phyloP scores from a whole-genome alignment of 2,797 vertebrate genomes.

The Phaenicophaeus curvirostris region DNA sequence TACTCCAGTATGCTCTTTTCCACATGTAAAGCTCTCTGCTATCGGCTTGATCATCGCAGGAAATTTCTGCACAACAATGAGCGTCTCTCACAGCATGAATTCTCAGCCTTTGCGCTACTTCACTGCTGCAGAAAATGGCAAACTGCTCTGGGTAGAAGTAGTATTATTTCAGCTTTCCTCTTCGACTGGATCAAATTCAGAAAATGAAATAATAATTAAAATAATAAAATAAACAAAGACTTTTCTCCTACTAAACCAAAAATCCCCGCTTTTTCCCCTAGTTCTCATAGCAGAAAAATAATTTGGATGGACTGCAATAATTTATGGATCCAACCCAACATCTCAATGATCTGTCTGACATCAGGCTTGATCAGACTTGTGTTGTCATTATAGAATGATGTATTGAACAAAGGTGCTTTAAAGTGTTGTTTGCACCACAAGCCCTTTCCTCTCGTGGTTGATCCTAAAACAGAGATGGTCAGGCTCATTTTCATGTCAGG shows the following conservation, averaged over 20 bases:
- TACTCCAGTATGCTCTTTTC: not conserved
- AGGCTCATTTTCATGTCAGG: not conserved
- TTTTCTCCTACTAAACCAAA: not conserved
- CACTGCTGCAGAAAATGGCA: not conserved
- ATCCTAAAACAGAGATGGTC: constrained; percentile 23
- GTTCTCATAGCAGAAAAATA: not conserved
- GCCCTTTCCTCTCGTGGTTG: not conserved
- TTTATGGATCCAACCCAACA: not conserved
- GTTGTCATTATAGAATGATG: not conserved
- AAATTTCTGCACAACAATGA: not conserved
- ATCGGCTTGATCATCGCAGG: not conserved
- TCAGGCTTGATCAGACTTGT: not conserved
- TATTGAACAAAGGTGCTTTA: constrained; percentile 15
- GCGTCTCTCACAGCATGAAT: not conserved
- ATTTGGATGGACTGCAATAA: not conserved
- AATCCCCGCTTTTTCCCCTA: not conserved
- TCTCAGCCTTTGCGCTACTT: not conserved
- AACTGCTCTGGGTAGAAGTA: not conserved
- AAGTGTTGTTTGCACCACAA: constrained; percentile 9
- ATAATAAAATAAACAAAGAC: not conserved
- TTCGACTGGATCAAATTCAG: not conserved
- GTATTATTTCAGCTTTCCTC: not conserved
- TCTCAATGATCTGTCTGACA: not conserved
- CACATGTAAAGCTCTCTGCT: not conserved
- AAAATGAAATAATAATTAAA: not conserved